Conservation (phyloP, 2,113 vertebrate species). For the Tenebrosternarchus preto region DNA sequence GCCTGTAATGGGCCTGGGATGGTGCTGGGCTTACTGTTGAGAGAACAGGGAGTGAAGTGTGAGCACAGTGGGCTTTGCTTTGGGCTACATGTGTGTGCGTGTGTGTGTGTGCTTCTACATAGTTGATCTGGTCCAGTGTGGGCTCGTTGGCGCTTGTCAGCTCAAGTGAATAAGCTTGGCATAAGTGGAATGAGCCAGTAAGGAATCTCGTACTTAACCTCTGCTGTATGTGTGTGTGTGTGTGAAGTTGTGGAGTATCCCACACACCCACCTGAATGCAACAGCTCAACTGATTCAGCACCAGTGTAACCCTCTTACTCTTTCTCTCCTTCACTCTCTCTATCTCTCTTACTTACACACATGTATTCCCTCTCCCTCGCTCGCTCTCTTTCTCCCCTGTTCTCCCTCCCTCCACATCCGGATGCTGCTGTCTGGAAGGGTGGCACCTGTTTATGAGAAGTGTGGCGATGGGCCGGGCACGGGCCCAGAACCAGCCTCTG, state of each 20-base stretch:
- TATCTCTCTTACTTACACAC: neutral
- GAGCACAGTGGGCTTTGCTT: neutral
- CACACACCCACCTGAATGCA: slow-evolving; percentile 25
- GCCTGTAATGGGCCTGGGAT: slow-evolving; percentile 9
- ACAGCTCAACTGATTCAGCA: slow-evolving; percentile 29
- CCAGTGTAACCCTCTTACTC: neutral
- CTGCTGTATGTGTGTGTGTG: neutral
- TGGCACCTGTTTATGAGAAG: slow-evolving; percentile 45
- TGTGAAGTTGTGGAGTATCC: slow-evolving; percentile 12
- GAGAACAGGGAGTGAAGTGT: slow-evolving; percentile 4
- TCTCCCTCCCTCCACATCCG: neutral
- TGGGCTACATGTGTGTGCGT: neutral
- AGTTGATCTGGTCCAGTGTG: slow-evolving; percentile 26
- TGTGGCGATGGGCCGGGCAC: slow-evolving; percentile 6
- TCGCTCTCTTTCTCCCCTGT: neutral
- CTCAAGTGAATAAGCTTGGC: slow-evolving; percentile 43
- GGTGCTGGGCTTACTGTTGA: neutral
- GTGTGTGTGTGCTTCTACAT: neutral
- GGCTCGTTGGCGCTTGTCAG: slow-evolving; percentile 28
- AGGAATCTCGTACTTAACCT: neutral
- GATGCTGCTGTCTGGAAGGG: neutral
- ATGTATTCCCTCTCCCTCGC: neutral
- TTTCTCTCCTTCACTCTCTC: neutral
- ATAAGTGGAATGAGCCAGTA: slow-evolving; percentile 34
- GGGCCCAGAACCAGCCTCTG: slow-evolving; percentile 26